Base-by-base conservation (phyloP, 2,113 vertebrate species). In the Puma concolor region DNA sequence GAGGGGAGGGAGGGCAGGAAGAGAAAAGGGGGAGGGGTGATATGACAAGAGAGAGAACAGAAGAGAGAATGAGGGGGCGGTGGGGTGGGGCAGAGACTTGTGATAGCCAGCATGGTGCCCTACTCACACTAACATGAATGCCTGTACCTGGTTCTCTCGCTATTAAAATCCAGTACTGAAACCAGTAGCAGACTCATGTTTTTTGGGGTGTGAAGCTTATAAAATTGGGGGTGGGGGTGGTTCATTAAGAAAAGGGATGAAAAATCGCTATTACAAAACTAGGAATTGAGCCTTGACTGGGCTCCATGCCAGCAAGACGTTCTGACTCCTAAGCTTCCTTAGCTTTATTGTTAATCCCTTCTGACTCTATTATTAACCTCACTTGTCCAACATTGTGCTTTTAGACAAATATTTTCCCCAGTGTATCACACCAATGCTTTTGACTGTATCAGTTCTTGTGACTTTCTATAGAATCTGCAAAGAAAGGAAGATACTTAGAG, bases 371-470 rank as follows among this genome's bases (percentile, higher is more conserved):
- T 81, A 50, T 57, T 54, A 60, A 27, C 6, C 15, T 88, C 8
- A 44, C 25, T 66, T 38, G n/a, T 81, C 19, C 5, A 54, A 79
- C 6, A 72, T 69, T 52, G 95, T 94, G 10, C 41, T 63, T 88
- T 88, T 94, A 92, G 31, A 71, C n/a, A 94, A 97, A 87, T 80
- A 80, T 38, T 60, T 93, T 60, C 1, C 23, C 50, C 7, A 87
- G 9, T 74, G 27, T 94, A 69, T 64, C 21, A 63, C 54, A 94
- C 12, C 1, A 48, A 13, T 82, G 50, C 15, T 92, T 57, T 95
- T 94, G 38, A 92, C 95, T 88, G 69, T 48, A 2, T 44, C 63
- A 95, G 21, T 87, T 29, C 36, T 76, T 33, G 14, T 38, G 48
- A 57, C 25, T 94, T 82, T 92, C 87, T 84, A 15, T 79, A 76